Evolutionary conservation across 2,113 vertebrate genomes (phyloP).

Genomic region (Nycticryphes semicollaris): DNA sequence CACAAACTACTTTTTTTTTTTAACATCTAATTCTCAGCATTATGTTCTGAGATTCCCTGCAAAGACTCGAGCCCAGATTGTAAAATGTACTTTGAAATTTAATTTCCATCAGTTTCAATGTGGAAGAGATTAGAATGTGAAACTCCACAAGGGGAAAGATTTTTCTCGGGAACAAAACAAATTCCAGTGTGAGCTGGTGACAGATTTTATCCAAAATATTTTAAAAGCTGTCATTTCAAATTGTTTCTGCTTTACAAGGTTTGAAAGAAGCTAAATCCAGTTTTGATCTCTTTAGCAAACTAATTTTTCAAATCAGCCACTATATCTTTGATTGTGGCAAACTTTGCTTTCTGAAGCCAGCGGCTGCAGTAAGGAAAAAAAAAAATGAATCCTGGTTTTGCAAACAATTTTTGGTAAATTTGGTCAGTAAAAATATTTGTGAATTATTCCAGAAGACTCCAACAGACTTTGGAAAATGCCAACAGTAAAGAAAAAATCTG

Average conservation of each 20-base stretch:
- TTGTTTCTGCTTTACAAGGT: background rate
- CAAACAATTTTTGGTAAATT: background rate
- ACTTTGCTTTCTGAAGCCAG: background rate
- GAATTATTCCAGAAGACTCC: background rate
- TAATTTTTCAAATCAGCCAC: background rate
- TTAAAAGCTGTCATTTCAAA: constrained; percentile 28
- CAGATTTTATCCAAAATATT: constrained; percentile 41
- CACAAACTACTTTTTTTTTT: background rate
- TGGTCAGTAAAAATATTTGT: background rate
- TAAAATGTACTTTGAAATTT: constrained; percentile 35
- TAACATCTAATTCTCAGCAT: background rate
- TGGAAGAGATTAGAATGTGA: constrained; percentile 38
- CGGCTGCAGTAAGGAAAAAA: background rate
- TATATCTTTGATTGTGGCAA: background rate
- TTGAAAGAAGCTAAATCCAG: background rate
- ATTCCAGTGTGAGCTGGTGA: constrained; percentile 10
- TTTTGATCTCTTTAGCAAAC: constrained; percentile 14
- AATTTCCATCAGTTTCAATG: constrained; percentile 8
- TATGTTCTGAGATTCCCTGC: background rate
- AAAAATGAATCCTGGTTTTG: background rate
- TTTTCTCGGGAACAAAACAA: constrained; percentile 8
- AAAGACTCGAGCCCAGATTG: background rate
- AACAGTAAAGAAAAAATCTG: background rate
- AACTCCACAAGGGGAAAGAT: background rate
- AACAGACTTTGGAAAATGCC: background rate